Evolutionary conservation across 1,140 invertebrate species (phyloP).

Genomic region (Lamellibrachia luymesi): DNA sequence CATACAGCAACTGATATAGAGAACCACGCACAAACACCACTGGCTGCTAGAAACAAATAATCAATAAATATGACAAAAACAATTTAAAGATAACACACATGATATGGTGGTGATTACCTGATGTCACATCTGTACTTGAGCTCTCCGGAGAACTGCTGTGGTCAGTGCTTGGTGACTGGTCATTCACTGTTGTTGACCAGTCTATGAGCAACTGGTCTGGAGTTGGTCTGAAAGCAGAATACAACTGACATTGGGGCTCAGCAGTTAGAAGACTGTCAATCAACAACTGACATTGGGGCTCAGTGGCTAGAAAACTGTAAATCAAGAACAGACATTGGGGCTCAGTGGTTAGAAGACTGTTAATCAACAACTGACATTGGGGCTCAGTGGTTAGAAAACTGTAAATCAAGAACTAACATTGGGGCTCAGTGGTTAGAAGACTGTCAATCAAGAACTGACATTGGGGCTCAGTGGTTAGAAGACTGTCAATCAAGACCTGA

Average conservation of each 20-base stretch:
- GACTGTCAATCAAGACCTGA: no score
- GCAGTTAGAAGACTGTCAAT: no score
- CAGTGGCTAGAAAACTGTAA: no score
- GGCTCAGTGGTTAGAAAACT: no score
- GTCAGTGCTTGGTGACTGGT: not conserved
- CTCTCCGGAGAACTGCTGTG: conserved; percentile 28
- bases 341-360: no score
- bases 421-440: no score
- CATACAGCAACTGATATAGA: not conserved
- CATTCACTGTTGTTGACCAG: conserved; percentile 23
- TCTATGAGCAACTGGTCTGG: conserved; percentile 31
- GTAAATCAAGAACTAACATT: no score
- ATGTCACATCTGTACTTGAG: conserved; percentile 22
- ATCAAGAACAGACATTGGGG: no score
- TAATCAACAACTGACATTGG: no score
- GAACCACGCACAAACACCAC: not conserved
- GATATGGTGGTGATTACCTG: not conserved
- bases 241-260: not conserved
- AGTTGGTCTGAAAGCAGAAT: conserved; percentile 27
- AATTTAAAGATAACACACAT: not conserved
- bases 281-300: no score
- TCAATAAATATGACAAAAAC: not conserved
- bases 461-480: no score
- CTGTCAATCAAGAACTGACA: no score
- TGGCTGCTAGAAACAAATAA: not conserved